Percentiles rank a stretch among this genome's conserved stretches.
These are phyloP conservation scores for Mesoligia furuncula DNA, from an alignment of 2,888 invertebrate species.

Conservation along the genomic window DNA sequence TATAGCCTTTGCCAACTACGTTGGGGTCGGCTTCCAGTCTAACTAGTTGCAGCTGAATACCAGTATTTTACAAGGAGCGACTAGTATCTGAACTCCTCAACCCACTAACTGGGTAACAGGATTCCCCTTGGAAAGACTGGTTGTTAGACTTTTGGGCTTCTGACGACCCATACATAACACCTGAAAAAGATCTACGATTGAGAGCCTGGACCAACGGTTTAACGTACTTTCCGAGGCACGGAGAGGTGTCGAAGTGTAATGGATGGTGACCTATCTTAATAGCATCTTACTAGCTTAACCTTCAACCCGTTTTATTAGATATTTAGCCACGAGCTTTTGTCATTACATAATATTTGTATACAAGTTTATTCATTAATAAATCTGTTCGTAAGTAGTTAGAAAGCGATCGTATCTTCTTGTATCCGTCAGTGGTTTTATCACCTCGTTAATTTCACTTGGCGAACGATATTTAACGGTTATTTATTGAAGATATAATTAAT, in stretches of 20 bases:
- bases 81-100: background rate
- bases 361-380: slow-evolving; percentile 27
- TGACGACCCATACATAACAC: background rate
- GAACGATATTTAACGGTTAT: slow-evolving; percentile 13
- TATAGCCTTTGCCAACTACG: background rate
- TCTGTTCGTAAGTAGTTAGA: slow-evolving; percentile 29
- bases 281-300: no score
- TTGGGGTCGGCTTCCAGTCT: background rate
- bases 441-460: slow-evolving; percentile 47
- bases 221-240: background rate
- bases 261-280: background rate
- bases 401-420: slow-evolving; percentile 32
- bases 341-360: background rate
- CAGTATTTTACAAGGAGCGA: background rate
- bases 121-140: background rate
- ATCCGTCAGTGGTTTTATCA: slow-evolving; percentile 34
- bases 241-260: background rate
- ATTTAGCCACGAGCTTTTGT: background rate
- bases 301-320: background rate
- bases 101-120: background rate
- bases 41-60: background rate
- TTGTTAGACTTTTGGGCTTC: background rate
- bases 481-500: slow-evolving; percentile 10
- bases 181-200: background rate
- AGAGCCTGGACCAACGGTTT: background rate